These are phyloP conservation scores for Rhingia campestris DNA, from an alignment of 2,888 invertebrate species.

Conservation along the genomic window DNA sequence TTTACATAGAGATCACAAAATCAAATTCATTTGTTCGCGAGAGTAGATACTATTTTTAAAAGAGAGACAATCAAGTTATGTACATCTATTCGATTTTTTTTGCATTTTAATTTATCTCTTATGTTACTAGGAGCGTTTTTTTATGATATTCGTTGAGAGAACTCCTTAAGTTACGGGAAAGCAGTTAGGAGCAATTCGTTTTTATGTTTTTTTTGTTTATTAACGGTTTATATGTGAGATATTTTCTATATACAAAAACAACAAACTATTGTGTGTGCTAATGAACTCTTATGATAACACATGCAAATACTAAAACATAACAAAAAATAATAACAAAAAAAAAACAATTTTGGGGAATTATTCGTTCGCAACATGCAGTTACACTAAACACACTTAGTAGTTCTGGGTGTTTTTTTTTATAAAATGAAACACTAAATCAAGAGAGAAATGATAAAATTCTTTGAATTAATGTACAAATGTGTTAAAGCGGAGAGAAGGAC, in stretches of 20 bases:
- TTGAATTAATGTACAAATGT: slow-evolving; percentile 44
- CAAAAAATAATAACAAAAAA: slow-evolving; percentile 36
- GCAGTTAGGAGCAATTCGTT: slow-evolving; percentile 60
- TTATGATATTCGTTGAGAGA: slow-evolving; percentile 25
- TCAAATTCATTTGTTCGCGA: slow-evolving; percentile 51
- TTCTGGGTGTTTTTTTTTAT: neutral
- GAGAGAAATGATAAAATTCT: slow-evolving; percentile 25
- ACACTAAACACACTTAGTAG: slow-evolving; percentile 37
- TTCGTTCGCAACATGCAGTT: slow-evolving; percentile 46
- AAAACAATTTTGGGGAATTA: slow-evolving; percentile 1
- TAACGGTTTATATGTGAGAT: slow-evolving; percentile 51
- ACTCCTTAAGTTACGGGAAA: slow-evolving; percentile 64
- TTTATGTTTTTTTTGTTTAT: slow-evolving; percentile 32
- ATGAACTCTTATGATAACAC: slow-evolving; percentile 43
- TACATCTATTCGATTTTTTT: slow-evolving; percentile 38
- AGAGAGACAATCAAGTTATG: slow-evolving; percentile 36
- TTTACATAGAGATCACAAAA: slow-evolving; percentile 62
- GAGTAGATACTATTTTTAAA: slow-evolving; percentile 32
- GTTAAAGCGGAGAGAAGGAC: slow-evolving; percentile 29
- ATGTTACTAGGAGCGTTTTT: slow-evolving; percentile 53
- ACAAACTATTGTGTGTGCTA: slow-evolving; percentile 51
- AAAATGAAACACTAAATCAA: slow-evolving; percentile 15
- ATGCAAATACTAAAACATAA: slow-evolving; percentile 53
- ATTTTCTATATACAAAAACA: slow-evolving; percentile 18
- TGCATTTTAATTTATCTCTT: slow-evolving; percentile 43